phyloP scores from a whole-genome alignment of 92 coral and sea anemone genomes.

The Parazoanthus swiftii region DNA sequence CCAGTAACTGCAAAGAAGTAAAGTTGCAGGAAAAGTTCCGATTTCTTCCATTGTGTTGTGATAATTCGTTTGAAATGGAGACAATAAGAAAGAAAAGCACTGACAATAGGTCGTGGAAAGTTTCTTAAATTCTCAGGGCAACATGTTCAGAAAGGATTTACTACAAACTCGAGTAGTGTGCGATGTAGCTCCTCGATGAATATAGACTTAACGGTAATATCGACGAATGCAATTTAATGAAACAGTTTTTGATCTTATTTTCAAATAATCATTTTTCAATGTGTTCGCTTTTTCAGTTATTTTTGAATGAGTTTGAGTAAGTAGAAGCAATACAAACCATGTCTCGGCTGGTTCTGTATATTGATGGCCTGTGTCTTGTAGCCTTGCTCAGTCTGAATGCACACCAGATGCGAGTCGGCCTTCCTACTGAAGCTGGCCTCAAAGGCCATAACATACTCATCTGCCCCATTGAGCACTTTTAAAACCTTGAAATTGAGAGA shows the following conservation, averaged over 20 bases:
- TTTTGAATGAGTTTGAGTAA: not conserved
- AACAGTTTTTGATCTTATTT: not conserved
- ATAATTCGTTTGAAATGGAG: not conserved
- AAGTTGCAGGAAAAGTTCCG: not conserved
- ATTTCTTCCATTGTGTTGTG: not conserved
- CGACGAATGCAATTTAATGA: not conserved
- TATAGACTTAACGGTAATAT: too few species aligned
- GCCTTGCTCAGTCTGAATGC: slow-evolving; percentile 84
- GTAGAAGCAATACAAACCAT: slow-evolving; percentile 54
- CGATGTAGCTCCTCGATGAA: too few species aligned
- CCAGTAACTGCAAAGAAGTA: slow-evolving; percentile 74
- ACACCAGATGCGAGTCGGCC: slow-evolving; percentile 93
- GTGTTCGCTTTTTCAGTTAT: not conserved
- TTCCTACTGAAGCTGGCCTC: slow-evolving; percentile 89
- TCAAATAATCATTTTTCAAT: too few species aligned
- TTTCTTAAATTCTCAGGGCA: too few species aligned
- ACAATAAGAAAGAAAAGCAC: too few species aligned
- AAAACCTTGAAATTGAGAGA: slow-evolving; percentile 55
- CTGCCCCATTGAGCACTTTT: slow-evolving; percentile 90
- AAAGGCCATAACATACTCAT: slow-evolving; percentile 92
- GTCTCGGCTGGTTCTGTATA: slow-evolving; percentile 86
- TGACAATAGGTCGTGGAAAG: too few species aligned
- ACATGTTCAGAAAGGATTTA: too few species aligned
- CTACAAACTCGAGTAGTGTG: too few species aligned
- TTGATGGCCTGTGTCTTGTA: slow-evolving; percentile 98